A percentile compares a stretch with the other conserved stretches of the same genome.
Conservation (phyloP, 2,888 invertebrate species). For the Sthenelais limicola region DNA sequence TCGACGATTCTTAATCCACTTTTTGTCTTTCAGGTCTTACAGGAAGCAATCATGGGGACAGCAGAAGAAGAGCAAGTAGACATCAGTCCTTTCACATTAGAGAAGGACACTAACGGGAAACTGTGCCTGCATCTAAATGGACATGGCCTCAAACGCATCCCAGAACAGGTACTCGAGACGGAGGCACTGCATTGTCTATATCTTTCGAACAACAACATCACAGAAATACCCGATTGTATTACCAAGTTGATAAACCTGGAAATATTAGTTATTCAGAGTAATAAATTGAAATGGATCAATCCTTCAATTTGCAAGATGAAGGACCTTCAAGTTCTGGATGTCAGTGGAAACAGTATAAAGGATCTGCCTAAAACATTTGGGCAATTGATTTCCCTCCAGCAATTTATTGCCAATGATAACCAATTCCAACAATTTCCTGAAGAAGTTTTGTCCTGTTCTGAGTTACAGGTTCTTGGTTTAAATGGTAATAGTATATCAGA, state of each 20-base stretch:
- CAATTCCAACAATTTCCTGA: conserved; percentile 57
- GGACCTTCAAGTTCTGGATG: conserved; percentile 58
- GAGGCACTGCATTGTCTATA: conserved; percentile 1
- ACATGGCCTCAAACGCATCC: conserved; percentile 7
- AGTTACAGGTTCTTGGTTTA: conserved; percentile 57
- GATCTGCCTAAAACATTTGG: conserved; percentile 58
- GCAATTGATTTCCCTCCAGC: conserved; percentile 54
- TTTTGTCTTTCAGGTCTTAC: too few species aligned
- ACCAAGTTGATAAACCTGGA: conserved; percentile 33
- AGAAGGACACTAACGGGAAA: conserved; percentile 20
- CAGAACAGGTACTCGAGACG: conserved; percentile 1
- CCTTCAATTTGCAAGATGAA: conserved; percentile 54
- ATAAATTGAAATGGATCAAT: conserved; percentile 57
- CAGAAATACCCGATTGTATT: conserved; percentile 43
- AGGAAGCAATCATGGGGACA: background rate
- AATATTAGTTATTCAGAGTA: conserved; percentile 57
- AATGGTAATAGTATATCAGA: conserved; percentile 62
- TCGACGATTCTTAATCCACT: too few species aligned
- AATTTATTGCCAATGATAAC: conserved; percentile 60
- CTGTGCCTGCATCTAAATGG: conserved; percentile 10
- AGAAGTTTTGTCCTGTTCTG: conserved; percentile 56
- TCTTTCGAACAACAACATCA: conserved; percentile 24
- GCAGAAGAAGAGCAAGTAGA: background rate
- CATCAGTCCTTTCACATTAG: background rate
- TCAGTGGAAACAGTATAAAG: conserved; percentile 63